A percentile compares a stretch with the other conserved stretches of the same genome.
phyloP scores from a whole-genome alignment of 2,888 invertebrate genomes.

The Melipona bicolor region DNA sequence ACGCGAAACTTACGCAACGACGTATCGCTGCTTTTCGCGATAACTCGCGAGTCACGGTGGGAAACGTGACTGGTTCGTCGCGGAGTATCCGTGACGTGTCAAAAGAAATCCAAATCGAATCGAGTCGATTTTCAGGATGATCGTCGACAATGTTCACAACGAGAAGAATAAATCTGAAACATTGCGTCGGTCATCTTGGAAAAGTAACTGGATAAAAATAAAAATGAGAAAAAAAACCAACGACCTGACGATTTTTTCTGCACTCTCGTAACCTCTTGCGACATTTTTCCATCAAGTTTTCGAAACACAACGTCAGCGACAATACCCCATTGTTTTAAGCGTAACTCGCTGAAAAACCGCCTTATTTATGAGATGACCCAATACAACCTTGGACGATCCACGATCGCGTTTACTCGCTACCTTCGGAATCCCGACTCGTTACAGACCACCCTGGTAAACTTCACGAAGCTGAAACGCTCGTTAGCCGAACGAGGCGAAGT shows the following conservation, averaged over 20 bases:
- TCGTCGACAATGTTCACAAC: constrained; percentile 17
- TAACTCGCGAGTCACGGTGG: constrained; percentile 41
- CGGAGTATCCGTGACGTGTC: background rate
- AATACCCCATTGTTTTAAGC: background rate
- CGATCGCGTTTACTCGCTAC: constrained; percentile 19
- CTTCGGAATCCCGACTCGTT: constrained; percentile 34
- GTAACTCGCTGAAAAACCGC: no score
- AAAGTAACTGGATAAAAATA: no score
- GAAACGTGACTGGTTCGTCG: constrained; percentile 1
- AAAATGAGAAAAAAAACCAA: no score
- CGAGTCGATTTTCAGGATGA: background rate
- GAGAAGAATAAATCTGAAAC: background rate
- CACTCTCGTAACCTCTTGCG: no score
- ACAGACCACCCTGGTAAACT: constrained; percentile 27
- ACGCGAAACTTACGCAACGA: constrained; percentile 55
- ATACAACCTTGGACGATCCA: constrained; percentile 36
- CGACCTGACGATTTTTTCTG: no score
- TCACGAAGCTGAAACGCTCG: constrained; percentile 29
- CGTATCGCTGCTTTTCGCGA: constrained; percentile 25
- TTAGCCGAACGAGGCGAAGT: constrained; percentile 39
- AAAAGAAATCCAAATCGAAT: background rate
- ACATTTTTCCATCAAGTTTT: no score
- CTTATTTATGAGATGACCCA: no score
- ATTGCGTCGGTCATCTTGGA: background rate
- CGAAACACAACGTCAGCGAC: background rate